Evolutionary conservation across 2,113 vertebrate species (phyloP).

Genomic region (Daubentonia madagascariensis): DNA sequence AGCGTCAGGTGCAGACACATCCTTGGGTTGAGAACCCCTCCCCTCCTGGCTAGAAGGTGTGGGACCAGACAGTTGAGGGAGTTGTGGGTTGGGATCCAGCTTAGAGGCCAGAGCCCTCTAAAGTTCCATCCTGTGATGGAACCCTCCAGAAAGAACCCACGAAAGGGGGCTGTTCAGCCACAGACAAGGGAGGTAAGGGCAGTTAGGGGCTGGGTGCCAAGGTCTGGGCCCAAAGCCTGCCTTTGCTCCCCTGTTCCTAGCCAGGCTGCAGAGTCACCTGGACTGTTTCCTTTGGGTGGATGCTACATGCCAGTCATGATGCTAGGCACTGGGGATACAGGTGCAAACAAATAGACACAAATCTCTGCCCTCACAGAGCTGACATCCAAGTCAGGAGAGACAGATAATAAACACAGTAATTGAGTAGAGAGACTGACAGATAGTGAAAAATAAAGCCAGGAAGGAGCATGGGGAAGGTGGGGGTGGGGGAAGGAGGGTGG

Average conservation of each 20-base stretch:
- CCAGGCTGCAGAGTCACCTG: not conserved
- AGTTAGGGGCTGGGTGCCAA: not conserved
- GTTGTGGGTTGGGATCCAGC: not conserved
- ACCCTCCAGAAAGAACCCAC: not conserved
- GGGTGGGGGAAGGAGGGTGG: not conserved
- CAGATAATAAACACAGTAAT: not conserved
- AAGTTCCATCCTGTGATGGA: not conserved
- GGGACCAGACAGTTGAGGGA: not conserved
- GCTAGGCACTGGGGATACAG: not conserved
- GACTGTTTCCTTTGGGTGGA: not conserved
- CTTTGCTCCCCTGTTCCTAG: not conserved
- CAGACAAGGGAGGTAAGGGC: not conserved
- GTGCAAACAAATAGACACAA: not conserved
- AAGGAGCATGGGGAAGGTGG: not conserved
- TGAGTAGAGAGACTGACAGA: not conserved
- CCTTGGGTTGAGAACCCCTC: not conserved
- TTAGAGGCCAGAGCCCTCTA: not conserved
- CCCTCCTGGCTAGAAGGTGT: not conserved
- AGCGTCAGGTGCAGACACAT: slow-evolving; percentile 33
- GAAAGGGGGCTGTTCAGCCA: not conserved
- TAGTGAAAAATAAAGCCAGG: not conserved
- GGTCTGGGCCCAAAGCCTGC: not conserved
- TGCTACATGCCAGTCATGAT: not conserved
- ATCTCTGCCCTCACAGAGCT: not conserved
- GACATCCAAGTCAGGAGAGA: not conserved